phyloP scores from a whole-genome alignment of 2,888 invertebrate genomes.

The Kryphioiulus occultus region DNA sequence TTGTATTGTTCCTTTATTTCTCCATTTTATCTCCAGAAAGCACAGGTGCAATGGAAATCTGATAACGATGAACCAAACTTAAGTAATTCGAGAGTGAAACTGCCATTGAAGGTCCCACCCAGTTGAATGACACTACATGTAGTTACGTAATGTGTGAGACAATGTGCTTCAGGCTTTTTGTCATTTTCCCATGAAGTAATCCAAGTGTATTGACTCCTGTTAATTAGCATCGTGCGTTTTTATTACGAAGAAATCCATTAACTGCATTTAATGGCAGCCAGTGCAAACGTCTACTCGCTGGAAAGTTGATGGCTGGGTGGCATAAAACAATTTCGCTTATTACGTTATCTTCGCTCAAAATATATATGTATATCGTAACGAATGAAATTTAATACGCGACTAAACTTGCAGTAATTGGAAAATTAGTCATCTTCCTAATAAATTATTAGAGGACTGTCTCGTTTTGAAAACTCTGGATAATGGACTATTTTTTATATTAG shows the following conservation, averaged over 20 bases:
- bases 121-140: conserved; percentile 35
- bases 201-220: conserved; percentile 23
- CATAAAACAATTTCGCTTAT: not conserved
- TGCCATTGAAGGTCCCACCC: not conserved
- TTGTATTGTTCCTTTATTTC: not conserved
- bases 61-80: not conserved
- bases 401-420: not conserved
- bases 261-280: not conserved
- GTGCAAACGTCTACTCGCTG: not conserved
- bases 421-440: not conserved
- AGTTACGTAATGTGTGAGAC: not conserved
- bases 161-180: conserved; percentile 13
- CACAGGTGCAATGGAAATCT: conserved; percentile 15
- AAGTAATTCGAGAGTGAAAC: not conserved
- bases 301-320: not conserved
- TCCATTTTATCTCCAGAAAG: not conserved
- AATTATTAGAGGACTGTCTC: not conserved
- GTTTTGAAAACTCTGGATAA: not conserved
- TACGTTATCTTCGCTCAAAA: not conserved
- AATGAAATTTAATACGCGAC: not conserved
- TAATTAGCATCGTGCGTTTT: not conserved
- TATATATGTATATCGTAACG: not conserved
- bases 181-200: not conserved
- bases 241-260: conserved; percentile 8
- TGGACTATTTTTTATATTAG: no score